Evolutionary conservation across 2,888 invertebrate species (phyloP), one percentile per base, ranked within the genome.

Genomic region (Amiota minor): DNA sequence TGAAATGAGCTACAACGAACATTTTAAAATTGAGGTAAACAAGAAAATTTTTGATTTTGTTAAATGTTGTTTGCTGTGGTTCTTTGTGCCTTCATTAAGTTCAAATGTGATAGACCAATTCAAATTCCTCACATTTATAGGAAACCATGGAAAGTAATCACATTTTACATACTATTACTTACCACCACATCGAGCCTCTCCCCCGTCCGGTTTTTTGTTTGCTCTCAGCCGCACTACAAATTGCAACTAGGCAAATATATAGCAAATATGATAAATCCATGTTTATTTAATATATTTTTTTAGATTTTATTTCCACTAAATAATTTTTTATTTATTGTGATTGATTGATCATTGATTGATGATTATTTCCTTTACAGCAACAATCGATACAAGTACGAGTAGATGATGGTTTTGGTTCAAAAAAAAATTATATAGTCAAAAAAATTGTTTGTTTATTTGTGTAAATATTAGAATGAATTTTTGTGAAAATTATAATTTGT

Each of bases 171-270:
- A 53, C 14, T 9, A 9, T 2, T 53, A 92, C 96, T 92, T 91
- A 96, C 96, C 96, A 96, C 96, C 96, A 96, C 94, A 95, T 96
- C 85, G 96, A 95, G 89, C 96, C 96, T 87, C 95, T 93, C 87
- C 96, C 96, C 88, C 95, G 92, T 88, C 94, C 93, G 82, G 92
- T 92, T 88, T 94, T 94, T 70, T 89, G 89, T 87, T 90, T 89
- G 73, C 86, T 88, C 76, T 88, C 89, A 72, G 84, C 87, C 78
- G 85, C 84, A 78, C 85, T 81, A 80, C 84, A 85, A 72, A 89
- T 79, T 74, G 87, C 86, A 83, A 88, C 78, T 72, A 90, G 80
- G 80, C 87, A 87, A 74, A 85, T 76, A 76, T 87, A 81, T 55
- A 89, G 79, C 71, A 88, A 81, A 75, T 83, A 80, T 73, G 83